Evolutionary conservation across 2,888 invertebrate species (phyloP).

Genomic region (Cotesia congregata): DNA sequence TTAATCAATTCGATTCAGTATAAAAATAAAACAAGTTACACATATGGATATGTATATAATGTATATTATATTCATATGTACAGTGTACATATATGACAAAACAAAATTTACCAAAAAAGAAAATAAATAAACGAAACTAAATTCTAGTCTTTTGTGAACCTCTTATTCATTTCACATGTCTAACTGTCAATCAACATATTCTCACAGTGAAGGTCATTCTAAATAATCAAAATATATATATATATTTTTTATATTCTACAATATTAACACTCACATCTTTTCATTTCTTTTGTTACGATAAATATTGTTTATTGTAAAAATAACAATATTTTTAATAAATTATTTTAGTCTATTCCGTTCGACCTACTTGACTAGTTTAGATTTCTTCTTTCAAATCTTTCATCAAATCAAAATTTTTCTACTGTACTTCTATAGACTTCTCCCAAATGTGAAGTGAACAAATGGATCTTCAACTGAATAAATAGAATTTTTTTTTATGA

Average conservation of each 20-base stretch:
- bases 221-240: constrained; percentile 1
- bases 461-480: no score
- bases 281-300: not conserved
- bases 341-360: no score
- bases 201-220: not conserved
- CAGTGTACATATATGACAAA: constrained; percentile 16
- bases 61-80: not conserved
- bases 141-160: constrained; percentile 1
- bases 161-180: not conserved
- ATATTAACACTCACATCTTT: not conserved
- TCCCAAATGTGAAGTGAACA: no score
- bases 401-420: no score
- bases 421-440: no score
- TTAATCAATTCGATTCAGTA: constrained; percentile 44
- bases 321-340: not conserved
- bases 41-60: constrained; percentile 1
- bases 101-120: constrained; percentile 8
- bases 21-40: constrained; percentile 33
- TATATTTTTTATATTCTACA: not conserved
- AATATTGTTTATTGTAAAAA: not conserved
- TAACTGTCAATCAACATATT: not conserved
- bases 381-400: no score
- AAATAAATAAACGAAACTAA: not conserved
- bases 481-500: no score
- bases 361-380: no score